Evolutionary conservation across 2,113 vertebrate species (phyloP).

Genomic region (Acinonyx jubatus): DNA sequence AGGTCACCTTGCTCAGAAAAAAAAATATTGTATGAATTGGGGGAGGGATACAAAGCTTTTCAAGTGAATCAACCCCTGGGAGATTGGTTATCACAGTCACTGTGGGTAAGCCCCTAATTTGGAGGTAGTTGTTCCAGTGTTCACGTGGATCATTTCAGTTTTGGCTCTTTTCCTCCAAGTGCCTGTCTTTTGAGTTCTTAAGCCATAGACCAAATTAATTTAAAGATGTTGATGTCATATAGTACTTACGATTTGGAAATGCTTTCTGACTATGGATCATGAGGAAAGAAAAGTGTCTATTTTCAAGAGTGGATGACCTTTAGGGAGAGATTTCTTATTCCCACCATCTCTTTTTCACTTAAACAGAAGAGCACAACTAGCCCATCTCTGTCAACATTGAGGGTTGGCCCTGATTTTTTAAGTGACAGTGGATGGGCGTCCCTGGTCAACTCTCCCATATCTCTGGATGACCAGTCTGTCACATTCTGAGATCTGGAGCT

Average conservation of each 20-base stretch:
- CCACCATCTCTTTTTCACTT: not conserved
- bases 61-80: not conserved
- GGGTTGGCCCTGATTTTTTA: not conserved
- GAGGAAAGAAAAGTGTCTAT: not conserved
- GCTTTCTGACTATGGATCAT: not conserved
- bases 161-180: not conserved
- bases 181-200: not conserved
- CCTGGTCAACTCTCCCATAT: not conserved
- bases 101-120: not conserved
- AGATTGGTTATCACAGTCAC: not conserved
- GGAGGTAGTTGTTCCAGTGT: not conserved
- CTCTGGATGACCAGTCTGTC: not conserved
- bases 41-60: not conserved
- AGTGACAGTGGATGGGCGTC: not conserved
- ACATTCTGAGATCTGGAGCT: not conserved
- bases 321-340: not conserved
- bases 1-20: slow-evolving; percentile 10
- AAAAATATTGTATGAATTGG: not conserved
- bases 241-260: not conserved
- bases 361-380: not conserved
- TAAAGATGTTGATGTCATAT: not conserved
- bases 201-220: not conserved
- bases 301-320: not conserved
- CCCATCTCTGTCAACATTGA: not conserved
- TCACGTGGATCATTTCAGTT: not conserved